Evolutionary conservation across 2,113 vertebrate genomes (phyloP), one percentile per base, ranked within the genome.

Genomic region (Empidonax traillii): DNA sequence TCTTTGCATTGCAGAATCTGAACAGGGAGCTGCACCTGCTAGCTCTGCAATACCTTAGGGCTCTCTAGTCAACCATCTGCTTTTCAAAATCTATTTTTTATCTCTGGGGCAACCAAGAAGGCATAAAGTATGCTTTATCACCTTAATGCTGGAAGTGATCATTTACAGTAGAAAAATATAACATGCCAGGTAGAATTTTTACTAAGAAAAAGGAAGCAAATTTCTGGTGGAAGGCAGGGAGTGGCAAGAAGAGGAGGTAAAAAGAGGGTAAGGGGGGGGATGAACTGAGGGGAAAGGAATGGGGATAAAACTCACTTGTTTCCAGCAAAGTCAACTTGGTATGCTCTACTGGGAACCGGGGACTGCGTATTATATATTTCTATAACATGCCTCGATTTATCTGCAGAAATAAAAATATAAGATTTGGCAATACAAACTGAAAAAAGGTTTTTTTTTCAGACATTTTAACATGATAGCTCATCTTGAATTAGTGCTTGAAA

Each of bases 71-170:
- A 95, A 77, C 88, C 92, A 85, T 93, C 96, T 95, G 89, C 77
- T 91, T 96, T 96, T 97, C 86, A 74, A 95, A 92, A 92, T 68
- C 43, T 72, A 61, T 96, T 93, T 95, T 83, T 65, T 96, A 69
- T 69, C 78, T 92, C 87, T 62, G 72, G 72, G 79, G 77, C n/a
- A 96, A 87, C 47, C 7, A 43, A 79, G 86, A 93, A 72, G 52
- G 73, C 61, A 94, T 49, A 88, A 96, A 93, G 53, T 94, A 41
- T 58, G 23, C 66, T 89, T 96, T 92, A 79, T 79, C 90, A 92
- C 74, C 55, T 91, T 82, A 96, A 52, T 13, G 79, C 30, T 85
- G 56, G 90, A 96, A 91, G 71, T 23, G 83, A 94, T 87, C 41
- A 15, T 61, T 92, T 94, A 88, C 18, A 72, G 37, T 52, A 79